Base-by-base conservation (phyloP, 2,797 vertebrate species). In the Taenioides sp. region DNA sequence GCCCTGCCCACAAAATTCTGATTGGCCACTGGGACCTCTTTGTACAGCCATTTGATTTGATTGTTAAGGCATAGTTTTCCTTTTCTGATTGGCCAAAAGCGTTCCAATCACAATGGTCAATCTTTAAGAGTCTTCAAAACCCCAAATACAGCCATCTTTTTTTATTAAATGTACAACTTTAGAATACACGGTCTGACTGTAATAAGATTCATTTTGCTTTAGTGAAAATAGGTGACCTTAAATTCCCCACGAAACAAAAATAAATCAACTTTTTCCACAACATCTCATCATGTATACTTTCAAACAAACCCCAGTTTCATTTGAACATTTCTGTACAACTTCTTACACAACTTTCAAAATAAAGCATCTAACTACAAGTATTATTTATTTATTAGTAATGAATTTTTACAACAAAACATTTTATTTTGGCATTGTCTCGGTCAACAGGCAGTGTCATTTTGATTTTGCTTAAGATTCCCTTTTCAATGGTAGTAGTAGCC, bases 361-460 rank as follows among this genome's bases (percentile, higher is more conserved):
- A 92, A 88, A 90, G 73, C 82, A 84, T 87, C 79, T 81, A 75
- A 87, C 84, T 82, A 84, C 70, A 84, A 80, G 79, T 84, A 84
- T 34, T 64, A 64, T 40, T 64, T 43, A 64, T 65, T 92, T 81
- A 81, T 86, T 87, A 87, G 82, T 85, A 88, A 82, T 87, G 82
- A 91, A 85, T 87, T 89, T 49, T 88, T 87, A 92, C 84, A 92
- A 90, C 84, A 90, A 82, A 83, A 86, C 74, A 76, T 81, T 86
- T 87, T 70, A 82, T 87, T 93, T 93, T 94, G 92, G 89, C 92
- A 91, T 93, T 92, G 87, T 59, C 70, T 73, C 69, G 72, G 82
- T 74, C 65, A 78, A 84, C 77, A 91, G 88, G 85, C 86, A 89
- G 83, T 69, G 85, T 86, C 88, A 87, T 84, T 73, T 61, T 31